phyloP scores from a whole-genome alignment of 2,797 vertebrate genomes.

The Girardinus metallicus region DNA sequence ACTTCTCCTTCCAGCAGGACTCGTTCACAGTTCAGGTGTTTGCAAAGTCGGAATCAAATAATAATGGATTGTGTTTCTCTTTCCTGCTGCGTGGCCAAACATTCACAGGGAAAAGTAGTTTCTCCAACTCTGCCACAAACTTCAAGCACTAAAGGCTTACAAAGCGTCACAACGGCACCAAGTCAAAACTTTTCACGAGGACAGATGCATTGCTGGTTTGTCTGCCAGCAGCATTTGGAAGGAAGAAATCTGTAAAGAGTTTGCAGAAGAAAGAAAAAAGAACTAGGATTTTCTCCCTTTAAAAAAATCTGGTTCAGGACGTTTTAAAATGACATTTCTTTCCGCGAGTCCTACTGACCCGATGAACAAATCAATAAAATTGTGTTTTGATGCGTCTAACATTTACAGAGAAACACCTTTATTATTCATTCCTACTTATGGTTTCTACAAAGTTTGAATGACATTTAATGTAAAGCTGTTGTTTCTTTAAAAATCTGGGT shows the following conservation, averaged over 20 bases:
- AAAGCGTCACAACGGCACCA: constrained; percentile 3
- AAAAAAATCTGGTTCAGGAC: background rate
- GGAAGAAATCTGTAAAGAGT: constrained; percentile 10
- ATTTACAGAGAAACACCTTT: background rate
- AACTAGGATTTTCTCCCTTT: background rate
- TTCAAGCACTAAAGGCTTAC: background rate
- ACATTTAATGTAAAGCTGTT: background rate
- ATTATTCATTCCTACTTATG: background rate
- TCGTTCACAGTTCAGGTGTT: background rate
- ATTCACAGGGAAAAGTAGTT: background rate
- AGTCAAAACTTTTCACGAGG: constrained; percentile 10
- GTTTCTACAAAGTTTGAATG: background rate
- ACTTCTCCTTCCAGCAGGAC: background rate
- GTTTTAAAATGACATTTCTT: background rate
- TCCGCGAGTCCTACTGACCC: background rate
- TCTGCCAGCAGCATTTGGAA: constrained; percentile 26
- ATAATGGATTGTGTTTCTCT: background rate
- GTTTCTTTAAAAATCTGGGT: background rate
- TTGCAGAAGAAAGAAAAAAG: background rate
- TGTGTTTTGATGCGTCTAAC: background rate
- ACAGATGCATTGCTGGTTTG: constrained; percentile 19
- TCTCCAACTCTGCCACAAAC: background rate
- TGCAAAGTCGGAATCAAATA: constrained; percentile 13
- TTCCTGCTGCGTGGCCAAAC: background rate
- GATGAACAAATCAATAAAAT: background rate